Evolutionary conservation across 2,113 vertebrate species (phyloP).

Genomic region (Pyxicephalus adspersus): DNA sequence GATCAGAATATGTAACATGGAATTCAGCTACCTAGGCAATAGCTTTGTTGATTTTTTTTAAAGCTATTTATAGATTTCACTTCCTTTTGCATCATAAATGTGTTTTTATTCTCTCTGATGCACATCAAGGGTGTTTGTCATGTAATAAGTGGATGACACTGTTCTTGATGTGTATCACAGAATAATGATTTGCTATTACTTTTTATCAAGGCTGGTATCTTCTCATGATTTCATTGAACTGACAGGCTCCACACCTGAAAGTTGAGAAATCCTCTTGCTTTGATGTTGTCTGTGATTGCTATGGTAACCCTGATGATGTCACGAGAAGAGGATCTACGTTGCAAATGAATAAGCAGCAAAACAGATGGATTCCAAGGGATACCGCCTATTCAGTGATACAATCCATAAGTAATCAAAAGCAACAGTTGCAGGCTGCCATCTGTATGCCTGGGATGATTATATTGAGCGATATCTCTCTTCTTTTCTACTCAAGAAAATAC

Average conservation of each 20-base stretch:
- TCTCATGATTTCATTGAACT: conserved; percentile 1
- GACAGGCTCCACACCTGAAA: conserved; percentile 26
- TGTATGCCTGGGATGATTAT: neutral
- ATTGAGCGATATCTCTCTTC: neutral
- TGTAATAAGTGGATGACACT: conserved; percentile 21
- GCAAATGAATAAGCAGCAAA: conserved; percentile 30
- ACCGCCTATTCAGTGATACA: conserved; percentile 1
- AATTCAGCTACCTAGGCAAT: too few species aligned
- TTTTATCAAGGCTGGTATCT: conserved; percentile 3
- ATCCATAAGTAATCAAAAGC: conserved; percentile 33
- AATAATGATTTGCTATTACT: conserved; percentile 26
- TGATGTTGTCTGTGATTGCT: conserved; percentile 39
- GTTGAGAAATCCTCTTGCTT: conserved; percentile 21
- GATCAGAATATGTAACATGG: too few species aligned
- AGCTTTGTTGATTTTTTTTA: neutral
- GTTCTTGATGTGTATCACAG: neutral
- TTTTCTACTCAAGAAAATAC: too few species aligned
- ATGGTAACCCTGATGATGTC: conserved; percentile 40
- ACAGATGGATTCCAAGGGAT: conserved; percentile 29
- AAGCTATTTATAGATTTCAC: conserved; percentile 30
- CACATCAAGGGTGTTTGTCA: conserved; percentile 30
- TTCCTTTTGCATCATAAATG: conserved; percentile 31
- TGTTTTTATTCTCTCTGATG: conserved; percentile 2
- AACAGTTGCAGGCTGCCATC: conserved; percentile 21
- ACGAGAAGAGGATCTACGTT: neutral